phyloP scores from a whole-genome alignment of 2,113 vertebrate genomes.

The Osmerus mordax region DNA sequence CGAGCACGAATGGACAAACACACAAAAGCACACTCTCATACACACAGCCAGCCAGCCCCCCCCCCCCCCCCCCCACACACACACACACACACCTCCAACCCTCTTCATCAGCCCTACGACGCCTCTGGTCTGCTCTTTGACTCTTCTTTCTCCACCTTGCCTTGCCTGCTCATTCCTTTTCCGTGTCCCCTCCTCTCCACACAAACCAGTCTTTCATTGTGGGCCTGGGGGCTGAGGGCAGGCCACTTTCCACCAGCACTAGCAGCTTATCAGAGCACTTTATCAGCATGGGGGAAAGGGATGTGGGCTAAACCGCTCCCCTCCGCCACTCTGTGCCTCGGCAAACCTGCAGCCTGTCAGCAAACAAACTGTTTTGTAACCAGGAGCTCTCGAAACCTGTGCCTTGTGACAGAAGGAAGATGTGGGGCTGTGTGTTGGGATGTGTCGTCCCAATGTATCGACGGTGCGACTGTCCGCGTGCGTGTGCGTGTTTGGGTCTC shows the following conservation, averaged over 20 bases:
- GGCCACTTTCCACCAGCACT: slow-evolving; percentile 72
- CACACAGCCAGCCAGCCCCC: slow-evolving; percentile 18
- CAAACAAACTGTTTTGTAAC: slow-evolving; percentile 82
- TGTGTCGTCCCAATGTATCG: no score
- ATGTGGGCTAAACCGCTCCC: slow-evolving; percentile 87
- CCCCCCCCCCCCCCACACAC: not conserved
- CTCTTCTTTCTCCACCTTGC: slow-evolving; percentile 34
- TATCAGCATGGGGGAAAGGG: slow-evolving; percentile 85
- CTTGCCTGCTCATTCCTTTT: slow-evolving; percentile 42
- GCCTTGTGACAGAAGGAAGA: slow-evolving; percentile 35
- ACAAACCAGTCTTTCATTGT: slow-evolving; percentile 82
- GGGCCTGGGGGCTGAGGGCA: slow-evolving; percentile 72
- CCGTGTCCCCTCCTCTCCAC: slow-evolving; percentile 64
- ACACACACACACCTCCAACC: slow-evolving; percentile 22
- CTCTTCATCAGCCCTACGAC: slow-evolving; percentile 48
- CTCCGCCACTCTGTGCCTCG: slow-evolving; percentile 67
- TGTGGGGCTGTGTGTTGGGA: slow-evolving; percentile 28
- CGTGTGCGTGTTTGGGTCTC: slow-evolving; percentile 13
- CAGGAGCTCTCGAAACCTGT: slow-evolving; percentile 52
- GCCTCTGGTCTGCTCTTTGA: slow-evolving; percentile 38
- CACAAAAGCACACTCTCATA: not conserved
- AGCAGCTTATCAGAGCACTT: slow-evolving; percentile 94
- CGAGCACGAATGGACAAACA: not conserved
- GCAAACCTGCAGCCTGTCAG: slow-evolving; percentile 67
- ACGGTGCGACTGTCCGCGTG: slow-evolving; percentile 17